These are phyloP conservation scores for Oedothorax gibbosus DNA, from an alignment of 1,140 invertebrate genomes.

Conservation along the genomic window DNA sequence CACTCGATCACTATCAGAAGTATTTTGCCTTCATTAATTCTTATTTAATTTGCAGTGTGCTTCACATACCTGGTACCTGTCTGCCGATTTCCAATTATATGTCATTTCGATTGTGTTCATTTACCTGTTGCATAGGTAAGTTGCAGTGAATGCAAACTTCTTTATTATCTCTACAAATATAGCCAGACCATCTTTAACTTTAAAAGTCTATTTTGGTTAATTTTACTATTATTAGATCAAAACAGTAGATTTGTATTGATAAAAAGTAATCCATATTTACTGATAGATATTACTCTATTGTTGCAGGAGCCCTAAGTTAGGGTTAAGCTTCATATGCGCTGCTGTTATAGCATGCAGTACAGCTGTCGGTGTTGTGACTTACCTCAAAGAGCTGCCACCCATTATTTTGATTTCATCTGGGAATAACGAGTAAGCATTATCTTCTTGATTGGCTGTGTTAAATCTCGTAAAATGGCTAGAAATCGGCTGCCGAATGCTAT, in stretches of 20 bases:
- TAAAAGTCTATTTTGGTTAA: no score
- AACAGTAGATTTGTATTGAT: not conserved
- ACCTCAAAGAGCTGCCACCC: constrained; percentile 33
- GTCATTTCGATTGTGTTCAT: constrained; percentile 41
- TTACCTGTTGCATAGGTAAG: constrained; percentile 41
- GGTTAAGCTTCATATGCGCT: not conserved
- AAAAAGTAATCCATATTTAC: not conserved
- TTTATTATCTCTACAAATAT: no score
- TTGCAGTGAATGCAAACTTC: not conserved
- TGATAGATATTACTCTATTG: not conserved
- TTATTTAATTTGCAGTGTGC: constrained; percentile 38
- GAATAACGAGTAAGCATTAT: constrained; percentile 24
- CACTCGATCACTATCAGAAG: no score
- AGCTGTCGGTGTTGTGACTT: constrained; percentile 14
- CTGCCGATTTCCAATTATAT: constrained; percentile 58
- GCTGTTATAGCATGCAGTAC: constrained; percentile 27
- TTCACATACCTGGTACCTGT: constrained; percentile 58
- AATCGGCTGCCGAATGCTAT: no score
- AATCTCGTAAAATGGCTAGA: no score
- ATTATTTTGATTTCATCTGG: constrained; percentile 46
- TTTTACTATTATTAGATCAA: not conserved
- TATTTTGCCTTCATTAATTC: no score
- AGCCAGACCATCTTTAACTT: no score
- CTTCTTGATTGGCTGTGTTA: no score
- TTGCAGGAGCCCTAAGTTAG: constrained; percentile 38